Evolutionary conservation across 2,797 vertebrate species (phyloP).

Genomic region (Phoxinus dragarum): DNA sequence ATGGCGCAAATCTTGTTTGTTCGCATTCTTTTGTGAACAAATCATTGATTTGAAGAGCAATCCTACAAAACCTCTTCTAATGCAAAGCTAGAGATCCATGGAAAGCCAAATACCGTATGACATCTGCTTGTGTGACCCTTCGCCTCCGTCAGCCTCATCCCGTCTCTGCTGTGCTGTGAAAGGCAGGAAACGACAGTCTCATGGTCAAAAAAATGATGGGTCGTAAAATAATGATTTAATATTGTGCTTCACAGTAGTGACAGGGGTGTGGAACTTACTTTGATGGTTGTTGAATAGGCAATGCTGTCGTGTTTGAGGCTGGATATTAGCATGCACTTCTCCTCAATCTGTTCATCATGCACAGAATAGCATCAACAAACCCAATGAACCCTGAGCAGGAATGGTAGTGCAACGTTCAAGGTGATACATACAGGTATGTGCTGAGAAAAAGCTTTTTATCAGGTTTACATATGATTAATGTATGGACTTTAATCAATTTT

Average conservation of each 20-base stretch:
- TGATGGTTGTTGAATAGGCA: slow-evolving; percentile 47
- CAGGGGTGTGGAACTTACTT: slow-evolving; percentile 52
- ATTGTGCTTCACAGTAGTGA: slow-evolving; percentile 47
- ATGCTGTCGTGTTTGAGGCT: slow-evolving; percentile 40
- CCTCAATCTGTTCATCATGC: slow-evolving; percentile 35
- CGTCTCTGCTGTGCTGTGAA: slow-evolving; percentile 45
- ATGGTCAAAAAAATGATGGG: slow-evolving; percentile 50
- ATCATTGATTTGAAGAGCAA: slow-evolving; percentile 51
- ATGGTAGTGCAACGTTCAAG: not conserved
- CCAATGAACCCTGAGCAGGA: not conserved
- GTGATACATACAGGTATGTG: not conserved
- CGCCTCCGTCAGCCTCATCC: slow-evolving; percentile 9
- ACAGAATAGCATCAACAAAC: slow-evolving; percentile 31
- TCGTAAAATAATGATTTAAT: slow-evolving; percentile 59
- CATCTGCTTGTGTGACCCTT: slow-evolving; percentile 51
- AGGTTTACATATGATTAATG: not conserved
- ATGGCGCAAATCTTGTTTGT: slow-evolving; percentile 21
- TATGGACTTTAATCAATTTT: not conserved
- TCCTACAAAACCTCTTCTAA: slow-evolving; percentile 47
- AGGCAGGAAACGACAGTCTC: slow-evolving; percentile 48
- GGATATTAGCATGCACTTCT: slow-evolving; percentile 35
- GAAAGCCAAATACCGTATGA: slow-evolving; percentile 48
- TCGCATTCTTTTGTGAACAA: slow-evolving; percentile 56
- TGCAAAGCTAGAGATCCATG: slow-evolving; percentile 44
- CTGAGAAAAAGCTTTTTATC: not conserved